A percentile compares a stretch with the other conserved stretches of the same genome.
These are phyloP conservation scores for Pseudochirops cupreus DNA, from an alignment of 2,797 vertebrate genomes.

Conservation along the genomic window DNA sequence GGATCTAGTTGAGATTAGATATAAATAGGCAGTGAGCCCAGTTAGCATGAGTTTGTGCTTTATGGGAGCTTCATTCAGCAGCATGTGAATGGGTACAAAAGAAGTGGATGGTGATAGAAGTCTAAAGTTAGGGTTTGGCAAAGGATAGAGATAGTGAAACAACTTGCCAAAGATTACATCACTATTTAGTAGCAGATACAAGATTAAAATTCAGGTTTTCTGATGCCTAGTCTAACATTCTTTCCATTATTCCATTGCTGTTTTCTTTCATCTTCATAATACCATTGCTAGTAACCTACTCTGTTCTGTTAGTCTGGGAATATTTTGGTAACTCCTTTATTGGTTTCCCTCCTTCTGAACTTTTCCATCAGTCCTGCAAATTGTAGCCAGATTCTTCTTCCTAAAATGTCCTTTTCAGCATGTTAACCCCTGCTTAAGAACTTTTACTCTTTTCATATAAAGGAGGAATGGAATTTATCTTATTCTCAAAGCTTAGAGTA, in stretches of 20 bases:
- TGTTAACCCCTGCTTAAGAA: neutral
- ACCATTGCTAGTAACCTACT: neutral
- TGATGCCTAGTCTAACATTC: neutral
- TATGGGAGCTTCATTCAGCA: neutral
- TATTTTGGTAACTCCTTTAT: neutral
- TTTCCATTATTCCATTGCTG: neutral
- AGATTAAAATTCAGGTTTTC: too few species aligned
- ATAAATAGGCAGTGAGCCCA: neutral
- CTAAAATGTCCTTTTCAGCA: neutral
- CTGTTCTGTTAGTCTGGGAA: neutral
- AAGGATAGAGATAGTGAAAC: neutral
- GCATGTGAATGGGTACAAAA: neutral
- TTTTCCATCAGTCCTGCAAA: neutral
- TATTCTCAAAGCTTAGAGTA: neutral
- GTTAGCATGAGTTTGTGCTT: neutral
- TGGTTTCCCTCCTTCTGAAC: neutral
- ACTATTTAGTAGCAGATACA: neutral
- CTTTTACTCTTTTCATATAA: neutral
- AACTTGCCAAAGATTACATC: neutral
- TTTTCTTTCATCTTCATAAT: neutral
- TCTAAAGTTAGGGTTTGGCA: neutral
- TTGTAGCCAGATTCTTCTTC: neutral
- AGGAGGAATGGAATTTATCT: neutral
- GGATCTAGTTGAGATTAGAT: neutral
- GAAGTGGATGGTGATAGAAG: neutral